phyloP scores from a whole-genome alignment of 2,113 vertebrate species.

The Galbula dea region DNA sequence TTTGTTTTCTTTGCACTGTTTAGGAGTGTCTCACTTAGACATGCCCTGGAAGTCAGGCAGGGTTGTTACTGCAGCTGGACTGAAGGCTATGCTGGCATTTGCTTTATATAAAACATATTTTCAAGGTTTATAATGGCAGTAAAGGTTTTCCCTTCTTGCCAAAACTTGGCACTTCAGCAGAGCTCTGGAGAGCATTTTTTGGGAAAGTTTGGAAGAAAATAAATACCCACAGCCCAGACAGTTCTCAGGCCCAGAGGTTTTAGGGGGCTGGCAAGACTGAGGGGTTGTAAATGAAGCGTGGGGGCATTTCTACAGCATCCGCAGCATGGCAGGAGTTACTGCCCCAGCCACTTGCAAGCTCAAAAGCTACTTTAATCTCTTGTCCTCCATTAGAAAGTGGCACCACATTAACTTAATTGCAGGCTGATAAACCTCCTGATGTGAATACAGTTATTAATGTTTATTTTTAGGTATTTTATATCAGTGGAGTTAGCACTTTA shows the following conservation, averaged over 20 bases:
- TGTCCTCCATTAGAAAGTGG: background rate
- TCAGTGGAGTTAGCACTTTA: background rate
- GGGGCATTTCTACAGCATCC: background rate
- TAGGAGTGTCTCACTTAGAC: conserved; percentile 14
- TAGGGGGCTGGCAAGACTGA: background rate
- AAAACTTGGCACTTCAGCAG: conserved; percentile 1
- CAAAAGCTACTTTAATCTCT: background rate
- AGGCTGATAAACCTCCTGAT: background rate
- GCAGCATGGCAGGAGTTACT: background rate
- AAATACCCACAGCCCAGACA: background rate
- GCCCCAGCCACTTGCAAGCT: background rate
- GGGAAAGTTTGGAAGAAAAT: background rate
- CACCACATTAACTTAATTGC: background rate
- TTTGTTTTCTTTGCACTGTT: conserved; percentile 29
- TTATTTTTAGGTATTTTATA: background rate
- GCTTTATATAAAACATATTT: conserved; percentile 56
- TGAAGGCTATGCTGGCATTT: background rate
- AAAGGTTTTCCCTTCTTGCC: conserved; percentile 18
- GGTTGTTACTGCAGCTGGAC: conserved; percentile 28
- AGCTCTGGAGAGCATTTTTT: background rate
- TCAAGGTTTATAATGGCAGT: conserved; percentile 38
- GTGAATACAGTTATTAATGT: background rate
- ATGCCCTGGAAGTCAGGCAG: conserved; percentile 15
- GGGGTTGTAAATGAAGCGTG: background rate
- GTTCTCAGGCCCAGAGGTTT: background rate